Base-by-base conservation (phyloP, 2,888 invertebrate species). In the Eupithecia abbreviata region DNA sequence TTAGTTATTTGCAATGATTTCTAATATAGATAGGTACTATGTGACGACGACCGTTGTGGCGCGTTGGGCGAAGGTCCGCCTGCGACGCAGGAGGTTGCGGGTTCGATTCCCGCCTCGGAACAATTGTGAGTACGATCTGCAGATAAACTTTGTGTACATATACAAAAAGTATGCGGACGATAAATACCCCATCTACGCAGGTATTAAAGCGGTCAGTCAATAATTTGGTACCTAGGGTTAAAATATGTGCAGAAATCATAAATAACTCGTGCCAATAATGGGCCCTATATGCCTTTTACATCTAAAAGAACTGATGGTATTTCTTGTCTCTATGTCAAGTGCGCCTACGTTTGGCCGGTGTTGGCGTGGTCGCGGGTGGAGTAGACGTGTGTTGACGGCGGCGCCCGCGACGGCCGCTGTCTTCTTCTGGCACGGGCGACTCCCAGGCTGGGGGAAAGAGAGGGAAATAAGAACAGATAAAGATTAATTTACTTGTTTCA, bases 291-390 rank as follows among this genome's bases (percentile, higher is more conserved):
- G 58, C 15, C 55, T n/a, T 7, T 5, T 66, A 15, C 45, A 69
- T n/a, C 92, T 92, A 94, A 90, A 92, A 93, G 87, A 90, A 93
- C 9, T 89, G 91, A 58, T 88, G 90, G 84, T 92, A 92, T 77
- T 91, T 82, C 9, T 84, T 78, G 66, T 87, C 85, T 51, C 85
- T 82, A 74, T 89, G 93, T 94, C 93, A 94, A 79, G 92, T 93
- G 71, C 94, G 91, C 0, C 94, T 87, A 4, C 94, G 88, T 78
- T 93, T 93, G 1, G 93, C 67, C 45, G 67, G 67, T n/a, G 67
- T 91, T 2, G 94, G 93, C 4, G 89, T 88, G 0, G 91, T 91
- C 0, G 91, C 89, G 0, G 94, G 93, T 4, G 94, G 93, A 0
- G 94, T 93, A 0, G 93, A 91, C 0, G 92, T 91, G 81, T 92